These are phyloP conservation scores for Ruditapes philippinarum DNA, from an alignment of 1,140 invertebrate species.

Conservation along the genomic window DNA sequence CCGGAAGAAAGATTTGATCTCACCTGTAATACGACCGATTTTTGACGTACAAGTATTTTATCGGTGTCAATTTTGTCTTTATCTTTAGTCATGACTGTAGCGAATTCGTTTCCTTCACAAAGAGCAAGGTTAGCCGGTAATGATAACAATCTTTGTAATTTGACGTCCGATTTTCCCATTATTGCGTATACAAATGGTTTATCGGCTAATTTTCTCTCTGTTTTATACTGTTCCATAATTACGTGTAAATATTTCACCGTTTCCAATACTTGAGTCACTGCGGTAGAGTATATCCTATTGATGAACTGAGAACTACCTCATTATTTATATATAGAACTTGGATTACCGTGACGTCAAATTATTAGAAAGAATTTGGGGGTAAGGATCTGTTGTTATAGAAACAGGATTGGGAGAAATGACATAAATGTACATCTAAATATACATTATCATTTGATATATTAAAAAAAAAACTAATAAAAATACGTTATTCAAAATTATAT, in stretches of 20 bases:
- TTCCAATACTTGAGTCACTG: conserved; percentile 1
- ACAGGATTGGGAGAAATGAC: no score
- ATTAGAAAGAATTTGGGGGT: no score
- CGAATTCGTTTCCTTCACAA: not conserved
- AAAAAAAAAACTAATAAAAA: no score
- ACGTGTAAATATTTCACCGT: not conserved
- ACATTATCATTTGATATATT: no score
- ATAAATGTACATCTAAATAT: no score
- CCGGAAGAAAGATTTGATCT: conserved; percentile 1
- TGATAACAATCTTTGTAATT: conserved; percentile 1
- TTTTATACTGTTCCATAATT: not conserved
- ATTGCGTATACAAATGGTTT: not conserved
- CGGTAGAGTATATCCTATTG: not conserved
- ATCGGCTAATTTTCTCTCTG: not conserved
- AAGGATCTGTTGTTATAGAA: no score
- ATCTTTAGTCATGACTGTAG: not conserved
- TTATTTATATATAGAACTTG: not conserved
- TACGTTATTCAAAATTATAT: no score
- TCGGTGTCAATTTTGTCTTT: not conserved
- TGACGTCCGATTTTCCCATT: not conserved
- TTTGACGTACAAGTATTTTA: not conserved
- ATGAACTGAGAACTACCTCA: not conserved
- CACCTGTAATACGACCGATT: not conserved
- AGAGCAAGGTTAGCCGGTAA: not conserved
- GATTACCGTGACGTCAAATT: not conserved